Evolutionary conservation across 2,888 invertebrate species (phyloP), one percentile per base, ranked within the genome.

Genomic region (Spialia ferax): DNA sequence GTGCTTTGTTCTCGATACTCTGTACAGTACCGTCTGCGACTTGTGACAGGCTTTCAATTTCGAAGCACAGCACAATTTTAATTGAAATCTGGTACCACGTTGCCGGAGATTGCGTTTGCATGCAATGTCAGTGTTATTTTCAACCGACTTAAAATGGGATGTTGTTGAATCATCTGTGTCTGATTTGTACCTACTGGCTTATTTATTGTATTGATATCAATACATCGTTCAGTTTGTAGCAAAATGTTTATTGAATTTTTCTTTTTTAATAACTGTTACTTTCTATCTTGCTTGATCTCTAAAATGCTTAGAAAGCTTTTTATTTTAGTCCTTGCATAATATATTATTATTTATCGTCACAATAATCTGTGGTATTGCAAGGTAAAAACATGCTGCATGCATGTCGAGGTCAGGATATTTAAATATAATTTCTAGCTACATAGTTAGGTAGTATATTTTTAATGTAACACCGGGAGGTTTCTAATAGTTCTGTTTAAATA

Each of bases 11-110:
- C 11, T 13, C 42, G 10, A n/a, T n/a, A 23, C 23, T 18, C 15
- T 35, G n/a, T n/a, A n/a, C n/a, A n/a, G 8, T 11, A 13, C 22
- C 18, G 15, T 1, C 48, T 61, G 61, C 61, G 32, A 15, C 32
- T 13, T 20, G 32, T 32, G 48, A 61, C 32, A 50, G 61, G 48
- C 48, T 18, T 61, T 20, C 48, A 50, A 61, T 50, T 61, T 22
- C 48, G 32, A 50, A 45, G 20, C 32, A 20, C 48, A 29, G 48
- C 48, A 48, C 61, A 50, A 55, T 48, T 61, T 61, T 61, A 61
- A 61, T 61, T 61, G 60, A 61, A 61, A 20, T 48, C 29, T 22
- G 48, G 61, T 32, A 61, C 48, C 45, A 45, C 45, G 48, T 6
- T n/a, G 11, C 13, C 32, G 5, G 48, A 50, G 13, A 22, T 29